phyloP scores from a whole-genome alignment of 30 jellyfish, hydroid and myxozoan genomes.

The Catostylus mosaicus region DNA sequence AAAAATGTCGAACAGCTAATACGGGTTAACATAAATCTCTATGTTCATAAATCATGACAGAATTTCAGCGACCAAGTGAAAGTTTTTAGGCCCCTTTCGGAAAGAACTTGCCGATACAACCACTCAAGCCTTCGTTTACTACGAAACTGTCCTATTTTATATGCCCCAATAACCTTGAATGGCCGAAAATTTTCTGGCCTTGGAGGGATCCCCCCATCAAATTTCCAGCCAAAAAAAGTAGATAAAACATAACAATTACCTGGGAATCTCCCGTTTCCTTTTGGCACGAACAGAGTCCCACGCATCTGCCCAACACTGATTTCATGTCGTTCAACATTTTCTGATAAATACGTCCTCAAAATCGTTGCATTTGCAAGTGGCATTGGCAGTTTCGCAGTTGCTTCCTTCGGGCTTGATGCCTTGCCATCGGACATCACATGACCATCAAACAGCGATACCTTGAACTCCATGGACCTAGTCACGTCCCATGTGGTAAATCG shows the following conservation, averaged over 20 bases:
- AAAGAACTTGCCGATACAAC: too few relatives aligned
- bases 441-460: slow-evolving; percentile 29
- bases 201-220: neutral
- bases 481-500: slow-evolving; percentile 25
- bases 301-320: slow-evolving; percentile 57
- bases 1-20: too few relatives aligned
- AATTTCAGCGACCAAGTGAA: too few relatives aligned
- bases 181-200: neutral
- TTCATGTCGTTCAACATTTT: slow-evolving; percentile 38
- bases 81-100: too few relatives aligned
- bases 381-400: neutral
- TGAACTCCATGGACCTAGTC: slow-evolving; percentile 30
- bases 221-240: neutral
- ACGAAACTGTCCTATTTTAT: too few relatives aligned
- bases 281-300: slow-evolving; percentile 71
- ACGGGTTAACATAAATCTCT: too few relatives aligned
- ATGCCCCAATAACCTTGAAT: too few relatives aligned
- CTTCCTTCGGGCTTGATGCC: neutral
- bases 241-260: slow-evolving; percentile 42
- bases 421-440: slow-evolving; percentile 33
- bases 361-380: slow-evolving; percentile 39
- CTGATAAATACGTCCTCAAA: slow-evolving; percentile 58
- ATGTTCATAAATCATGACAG: too few relatives aligned
- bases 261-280: slow-evolving; percentile 68
- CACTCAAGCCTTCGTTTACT: too few relatives aligned